Evolutionary conservation across 2,797 vertebrate genomes (phyloP), one percentile per base, ranked within the genome.

Genomic region (Lemur catta): DNA sequence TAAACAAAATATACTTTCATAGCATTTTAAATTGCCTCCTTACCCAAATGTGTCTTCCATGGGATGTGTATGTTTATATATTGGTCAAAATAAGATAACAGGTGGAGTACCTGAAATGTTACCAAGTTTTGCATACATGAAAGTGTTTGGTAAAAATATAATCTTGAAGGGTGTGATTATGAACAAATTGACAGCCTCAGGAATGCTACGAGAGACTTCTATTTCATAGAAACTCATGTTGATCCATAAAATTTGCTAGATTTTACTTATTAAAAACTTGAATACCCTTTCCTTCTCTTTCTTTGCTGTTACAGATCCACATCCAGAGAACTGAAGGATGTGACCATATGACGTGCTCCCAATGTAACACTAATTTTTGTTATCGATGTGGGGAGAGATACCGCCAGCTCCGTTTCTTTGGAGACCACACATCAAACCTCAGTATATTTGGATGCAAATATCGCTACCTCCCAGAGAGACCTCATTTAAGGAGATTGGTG

Each of bases 401-500:
- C 98, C 98, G 99, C 69, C 99, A 99, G 98, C 99, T 99, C 87
- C 99, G 99, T 95, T 99, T 99, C 98, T 99, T 99, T 11, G 99
- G 99, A 97, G 99, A 99, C 98, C 99, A 99, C 97, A 99, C 99
- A 0, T 99, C 99, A 98, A 99, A 99, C 99, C 99, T 99, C 98
- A 99, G 99, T 95, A 99, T 99, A 98, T 99, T 99, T 98, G 99
- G 99, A 98, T 99, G 99, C 99, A 99, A 99, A 99, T 99, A 99
- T 97, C 99, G 99, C 98, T 99, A 99, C 98, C 99, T 99, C 98
- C 99, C 99, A 0, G 99, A 99, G 95, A 99, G 99, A 99, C 99
- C 99, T 95, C 99, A 99, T 96, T 98, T 99, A 97, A 99, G 99
- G 96, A 99, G 99, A 98, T 98, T 99, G 95, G 99, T 99, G 96